These are phyloP conservation scores for Heteronetta atricapilla DNA, from an alignment of 2,113 vertebrate species.

Conservation along the genomic window DNA sequence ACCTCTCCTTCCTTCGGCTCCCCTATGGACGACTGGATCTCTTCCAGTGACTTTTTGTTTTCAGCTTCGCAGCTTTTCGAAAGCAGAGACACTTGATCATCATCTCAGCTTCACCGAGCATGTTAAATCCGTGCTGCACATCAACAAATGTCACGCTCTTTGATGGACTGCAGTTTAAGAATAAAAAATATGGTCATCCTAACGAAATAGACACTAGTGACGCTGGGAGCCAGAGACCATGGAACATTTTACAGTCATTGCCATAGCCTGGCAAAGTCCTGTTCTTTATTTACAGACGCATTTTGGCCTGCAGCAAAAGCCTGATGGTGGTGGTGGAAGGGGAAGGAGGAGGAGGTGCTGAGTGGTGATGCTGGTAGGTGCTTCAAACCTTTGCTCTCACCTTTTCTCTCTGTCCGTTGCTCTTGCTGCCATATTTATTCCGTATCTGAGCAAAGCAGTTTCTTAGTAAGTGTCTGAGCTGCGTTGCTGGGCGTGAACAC, in stretches of 20 bases:
- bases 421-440: not conserved
- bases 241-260: not conserved
- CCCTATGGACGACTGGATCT: not conserved
- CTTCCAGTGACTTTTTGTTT: not conserved
- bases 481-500: not conserved
- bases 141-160: not conserved
- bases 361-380: not conserved
- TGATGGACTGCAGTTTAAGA: slow-evolving; percentile 28
- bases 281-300: slow-evolving; percentile 13
- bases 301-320: not conserved
- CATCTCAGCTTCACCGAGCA: not conserved
- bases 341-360: not conserved
- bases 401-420: not conserved
- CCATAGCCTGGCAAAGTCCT: not conserved
- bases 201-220: slow-evolving; percentile 16
- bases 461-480: not conserved
- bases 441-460: not conserved
- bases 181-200: not conserved
- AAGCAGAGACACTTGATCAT: slow-evolving; percentile 22
- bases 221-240: slow-evolving; percentile 5
- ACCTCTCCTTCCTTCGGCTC: not conserved
- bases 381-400: not conserved
- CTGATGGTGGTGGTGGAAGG: not conserved
- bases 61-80: not conserved
- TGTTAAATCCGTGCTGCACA: not conserved